Percentiles rank a stretch among this genome's conserved stretches.
phyloP scores from a whole-genome alignment of 2,797 vertebrate genomes.

The Mus minutoides region DNA sequence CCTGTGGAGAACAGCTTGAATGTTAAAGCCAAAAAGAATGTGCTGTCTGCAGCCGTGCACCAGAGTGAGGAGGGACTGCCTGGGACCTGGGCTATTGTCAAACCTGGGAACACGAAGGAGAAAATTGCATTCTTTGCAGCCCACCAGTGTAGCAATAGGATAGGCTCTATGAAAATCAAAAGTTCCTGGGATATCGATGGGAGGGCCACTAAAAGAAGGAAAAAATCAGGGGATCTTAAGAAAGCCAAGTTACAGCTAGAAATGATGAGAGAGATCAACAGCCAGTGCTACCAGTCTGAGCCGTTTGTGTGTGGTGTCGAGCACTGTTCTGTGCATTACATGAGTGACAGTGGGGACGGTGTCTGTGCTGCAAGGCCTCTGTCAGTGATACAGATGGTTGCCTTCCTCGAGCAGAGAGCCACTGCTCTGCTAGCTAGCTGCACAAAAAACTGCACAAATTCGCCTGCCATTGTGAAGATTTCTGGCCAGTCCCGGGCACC shows the following conservation, averaged over 20 bases:
- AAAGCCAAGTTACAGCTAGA: conserved; percentile 86
- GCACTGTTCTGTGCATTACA: conserved; percentile 85
- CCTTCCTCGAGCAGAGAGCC: conserved; percentile 94
- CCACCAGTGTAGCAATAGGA: conserved; percentile 86
- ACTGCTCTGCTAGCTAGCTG: conserved; percentile 88
- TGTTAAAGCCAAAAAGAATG: conserved; percentile 83
- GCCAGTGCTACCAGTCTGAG: conserved; percentile 83
- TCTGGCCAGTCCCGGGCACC: conserved; percentile 84
- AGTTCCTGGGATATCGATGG: conserved; percentile 93
- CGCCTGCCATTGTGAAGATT: conserved; percentile 80
- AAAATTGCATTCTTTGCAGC: conserved; percentile 97
- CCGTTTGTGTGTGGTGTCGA: conserved; percentile 86
- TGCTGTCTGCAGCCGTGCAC: conserved; percentile 85
- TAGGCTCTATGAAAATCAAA: conserved; percentile 91
- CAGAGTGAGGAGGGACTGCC: conserved; percentile 88
- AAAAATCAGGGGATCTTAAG: conserved; percentile 89
- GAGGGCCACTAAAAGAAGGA: conserved; percentile 92
- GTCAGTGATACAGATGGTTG: conserved; percentile 97
- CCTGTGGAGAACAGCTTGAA: conserved; percentile 75
- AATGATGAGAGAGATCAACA: conserved; percentile 84
- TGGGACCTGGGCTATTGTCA: conserved; percentile 96
- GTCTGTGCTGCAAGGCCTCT: conserved; percentile 86
- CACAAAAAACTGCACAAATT: conserved; percentile 84
- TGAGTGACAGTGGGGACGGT: conserved; percentile 74
- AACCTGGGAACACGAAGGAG: conserved; percentile 97